These are phyloP conservation scores for Graphium colonna DNA, from an alignment of 2,888 invertebrate species.

Conservation along the genomic window DNA sequence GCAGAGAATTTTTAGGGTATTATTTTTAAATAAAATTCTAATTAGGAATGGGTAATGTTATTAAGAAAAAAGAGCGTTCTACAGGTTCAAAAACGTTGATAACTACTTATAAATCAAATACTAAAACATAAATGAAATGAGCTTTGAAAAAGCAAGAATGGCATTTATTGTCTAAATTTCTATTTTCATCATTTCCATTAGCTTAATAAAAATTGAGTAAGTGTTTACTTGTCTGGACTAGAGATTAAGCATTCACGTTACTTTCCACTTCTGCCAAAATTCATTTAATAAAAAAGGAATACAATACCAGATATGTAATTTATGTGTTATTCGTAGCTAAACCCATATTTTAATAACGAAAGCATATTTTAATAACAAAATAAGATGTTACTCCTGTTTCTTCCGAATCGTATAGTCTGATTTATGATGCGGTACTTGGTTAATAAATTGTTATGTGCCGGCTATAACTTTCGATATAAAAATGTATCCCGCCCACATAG, in stretches of 20 bases:
- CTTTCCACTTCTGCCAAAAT: not conserved
- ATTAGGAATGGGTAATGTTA: too few relatives aligned
- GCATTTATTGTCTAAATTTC: too few relatives aligned
- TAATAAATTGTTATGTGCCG: constrained; percentile 14
- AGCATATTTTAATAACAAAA: constrained; percentile 3
- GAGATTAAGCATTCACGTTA: not conserved
- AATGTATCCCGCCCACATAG: not conserved
- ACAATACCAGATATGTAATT: not conserved
- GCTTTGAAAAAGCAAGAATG: too few relatives aligned
- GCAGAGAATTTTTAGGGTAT: too few relatives aligned
- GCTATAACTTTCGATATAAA: constrained; percentile 10
- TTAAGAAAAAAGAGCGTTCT: too few relatives aligned
- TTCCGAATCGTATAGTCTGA: constrained; percentile 1
- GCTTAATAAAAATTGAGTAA: too few relatives aligned
- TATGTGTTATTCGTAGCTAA: not conserved
- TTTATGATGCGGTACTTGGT: constrained; percentile 12
- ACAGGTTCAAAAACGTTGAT: too few relatives aligned
- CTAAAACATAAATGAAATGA: too few relatives aligned
- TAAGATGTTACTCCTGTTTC: not conserved
- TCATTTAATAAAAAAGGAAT: not conserved
- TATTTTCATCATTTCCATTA: too few relatives aligned
- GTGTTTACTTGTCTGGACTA: not conserved
- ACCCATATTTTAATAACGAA: too few relatives aligned
- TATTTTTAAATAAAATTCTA: too few relatives aligned
- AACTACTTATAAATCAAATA: too few relatives aligned